phyloP scores from a whole-genome alignment of 2,797 vertebrate genomes.

The Paguma larvata region DNA sequence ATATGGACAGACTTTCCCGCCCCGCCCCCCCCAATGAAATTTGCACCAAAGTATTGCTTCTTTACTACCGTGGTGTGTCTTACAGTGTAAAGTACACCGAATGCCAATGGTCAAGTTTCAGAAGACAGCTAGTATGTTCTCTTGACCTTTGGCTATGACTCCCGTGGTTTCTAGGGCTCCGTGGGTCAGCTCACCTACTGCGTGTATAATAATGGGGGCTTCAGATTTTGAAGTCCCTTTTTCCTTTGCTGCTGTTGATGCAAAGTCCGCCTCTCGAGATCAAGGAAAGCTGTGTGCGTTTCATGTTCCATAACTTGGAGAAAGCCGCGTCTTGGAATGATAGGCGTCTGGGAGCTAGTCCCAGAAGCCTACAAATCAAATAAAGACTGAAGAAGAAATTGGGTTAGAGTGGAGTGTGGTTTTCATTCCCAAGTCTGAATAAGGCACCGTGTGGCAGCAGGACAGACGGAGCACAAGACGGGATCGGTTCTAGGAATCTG shows the following conservation, averaged over 20 bases:
- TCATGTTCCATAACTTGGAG: background rate
- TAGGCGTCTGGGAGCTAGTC: background rate
- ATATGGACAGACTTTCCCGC: background rate
- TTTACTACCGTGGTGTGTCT: background rate
- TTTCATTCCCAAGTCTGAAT: slow-evolving; percentile 34
- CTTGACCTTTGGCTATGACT: fast-evolving
- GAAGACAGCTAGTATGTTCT: background rate
- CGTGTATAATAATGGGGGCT: background rate
- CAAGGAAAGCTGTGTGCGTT: background rate
- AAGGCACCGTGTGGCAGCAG: background rate
- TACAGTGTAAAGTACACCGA: background rate
- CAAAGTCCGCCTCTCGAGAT: background rate
- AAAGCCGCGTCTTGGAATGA: slow-evolving; percentile 38
- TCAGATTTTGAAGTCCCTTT: background rate
- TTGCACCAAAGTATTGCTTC: background rate
- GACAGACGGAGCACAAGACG: background rate
- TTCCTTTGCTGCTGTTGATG: background rate
- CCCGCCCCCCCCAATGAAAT: background rate
- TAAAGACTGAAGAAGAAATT: slow-evolving; percentile 17
- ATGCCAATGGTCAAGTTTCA: background rate
- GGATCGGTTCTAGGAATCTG: background rate
- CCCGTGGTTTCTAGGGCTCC: background rate
- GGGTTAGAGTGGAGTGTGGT: background rate
- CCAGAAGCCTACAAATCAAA: background rate
- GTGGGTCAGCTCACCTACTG: background rate